A percentile compares a stretch with the other conserved stretches of the same genome.
These are phyloP conservation scores for Suricata suricatta DNA, from an alignment of 2,113 vertebrate species.

Conservation along the genomic window DNA sequence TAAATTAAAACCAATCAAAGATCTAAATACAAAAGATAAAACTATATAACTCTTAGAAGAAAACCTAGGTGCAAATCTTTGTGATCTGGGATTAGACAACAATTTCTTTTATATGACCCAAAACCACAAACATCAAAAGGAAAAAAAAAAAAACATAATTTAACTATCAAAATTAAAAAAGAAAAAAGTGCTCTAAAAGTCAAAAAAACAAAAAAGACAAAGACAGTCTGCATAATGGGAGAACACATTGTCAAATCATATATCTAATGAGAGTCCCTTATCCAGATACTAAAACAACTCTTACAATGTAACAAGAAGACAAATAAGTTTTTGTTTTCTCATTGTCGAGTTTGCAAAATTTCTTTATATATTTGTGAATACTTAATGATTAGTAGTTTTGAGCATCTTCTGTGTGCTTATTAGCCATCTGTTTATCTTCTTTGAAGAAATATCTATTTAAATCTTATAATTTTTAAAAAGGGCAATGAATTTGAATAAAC, in stretches of 20 bases:
- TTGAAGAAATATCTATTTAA: not conserved
- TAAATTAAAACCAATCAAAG: not conserved
- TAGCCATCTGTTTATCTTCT: not conserved
- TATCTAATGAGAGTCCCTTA: not conserved
- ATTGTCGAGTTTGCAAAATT: not conserved
- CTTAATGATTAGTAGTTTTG: not conserved
- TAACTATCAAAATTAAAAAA: not conserved
- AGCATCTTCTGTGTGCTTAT: not conserved
- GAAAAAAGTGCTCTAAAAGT: not conserved
- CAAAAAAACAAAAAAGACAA: not conserved
- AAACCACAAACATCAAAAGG: not conserved
- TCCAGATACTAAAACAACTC: not conserved
- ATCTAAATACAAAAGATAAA: not conserved
- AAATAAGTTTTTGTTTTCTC: not conserved
- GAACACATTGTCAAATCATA: not conserved
- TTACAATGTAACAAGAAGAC: not conserved
- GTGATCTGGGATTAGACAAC: not conserved
- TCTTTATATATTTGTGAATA: not conserved
- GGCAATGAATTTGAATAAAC: not conserved
- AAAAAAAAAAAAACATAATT: not conserved
- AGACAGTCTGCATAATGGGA: not conserved
- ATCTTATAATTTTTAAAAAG: not conserved
- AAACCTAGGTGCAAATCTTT: not conserved
- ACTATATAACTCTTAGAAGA: not conserved
- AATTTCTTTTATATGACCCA: not conserved